These are phyloP conservation scores for Sisyra terminalis DNA, from an alignment of 2,888 invertebrate species.

Conservation along the genomic window DNA sequence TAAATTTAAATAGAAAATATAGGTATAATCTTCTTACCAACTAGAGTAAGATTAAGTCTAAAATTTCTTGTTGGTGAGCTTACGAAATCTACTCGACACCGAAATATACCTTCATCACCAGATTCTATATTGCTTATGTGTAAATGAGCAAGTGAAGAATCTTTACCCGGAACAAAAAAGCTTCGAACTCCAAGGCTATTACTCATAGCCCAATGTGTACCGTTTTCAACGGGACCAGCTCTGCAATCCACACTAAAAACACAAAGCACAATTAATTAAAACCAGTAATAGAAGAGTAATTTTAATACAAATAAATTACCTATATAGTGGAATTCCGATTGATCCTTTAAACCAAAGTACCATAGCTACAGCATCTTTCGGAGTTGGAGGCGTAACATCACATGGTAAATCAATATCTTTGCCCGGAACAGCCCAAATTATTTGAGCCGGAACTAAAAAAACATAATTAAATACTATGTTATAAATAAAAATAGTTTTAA, in stretches of 20 bases:
- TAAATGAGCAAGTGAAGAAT: conserved; percentile 54
- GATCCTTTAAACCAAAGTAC: conserved; percentile 83
- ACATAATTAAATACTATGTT: conserved; percentile 8
- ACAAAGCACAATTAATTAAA: too few relatives aligned
- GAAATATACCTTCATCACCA: conserved; percentile 67
- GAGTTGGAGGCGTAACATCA: conserved; percentile 57
- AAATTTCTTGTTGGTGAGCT: conserved; percentile 80
- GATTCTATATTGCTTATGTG: conserved; percentile 53
- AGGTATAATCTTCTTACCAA: conserved; percentile 46
- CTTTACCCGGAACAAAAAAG: conserved; percentile 56
- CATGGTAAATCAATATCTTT: conserved; percentile 67
- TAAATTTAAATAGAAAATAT: too few relatives aligned
- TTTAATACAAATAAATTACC: conserved; percentile 52
- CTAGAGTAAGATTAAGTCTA: conserved; percentile 69
- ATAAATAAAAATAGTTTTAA: too few relatives aligned
- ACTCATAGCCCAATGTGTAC: conserved; percentile 60
- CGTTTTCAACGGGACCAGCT: conserved; percentile 44
- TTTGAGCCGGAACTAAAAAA: conserved; percentile 43
- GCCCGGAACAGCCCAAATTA: conserved; percentile 62
- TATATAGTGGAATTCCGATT: conserved; percentile 71
- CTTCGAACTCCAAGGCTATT: conserved; percentile 60
- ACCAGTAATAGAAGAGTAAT: too few relatives aligned
- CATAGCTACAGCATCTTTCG: conserved; percentile 58
- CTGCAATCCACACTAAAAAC: conserved; percentile 58
- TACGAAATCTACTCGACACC: conserved; percentile 78